Base-by-base conservation (phyloP, 2,113 vertebrate genomes). In the Hyla sarda region DNA sequence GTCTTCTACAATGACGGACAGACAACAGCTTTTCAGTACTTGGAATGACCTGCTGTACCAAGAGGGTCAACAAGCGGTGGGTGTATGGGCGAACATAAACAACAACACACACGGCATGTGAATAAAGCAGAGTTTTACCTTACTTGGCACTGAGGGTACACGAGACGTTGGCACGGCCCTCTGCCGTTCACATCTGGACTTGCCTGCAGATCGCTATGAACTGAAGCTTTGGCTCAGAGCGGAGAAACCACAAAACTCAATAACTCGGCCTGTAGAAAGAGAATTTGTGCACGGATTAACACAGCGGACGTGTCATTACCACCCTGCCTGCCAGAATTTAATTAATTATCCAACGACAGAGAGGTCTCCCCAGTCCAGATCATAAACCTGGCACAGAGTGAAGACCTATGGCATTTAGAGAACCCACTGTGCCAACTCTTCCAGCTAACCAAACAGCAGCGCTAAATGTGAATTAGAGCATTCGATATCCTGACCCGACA, bases 241-340 rank as follows among this genome's bases (percentile, higher is more conserved):
- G 17, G 17, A 56, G 30, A 56, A 78, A 56, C 76, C 76, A 28
- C 50, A 78, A n/a, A 30, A 78, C 25, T 58, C 17, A 78, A 56
- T 25, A 52, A 28, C 16, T 14, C 14, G n/a, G 12, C 28, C 45
- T 50, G 23, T 52, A 41, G 11, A 72, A 34, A 72, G 34, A 41
- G 19, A 12, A 72, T 41, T 10, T 41, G 34, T 3, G 21, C n/a
- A 76, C 10, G 19, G 5, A 48, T 52, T 50, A 76, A n/a, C 73
- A 48, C 23, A n/a, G 47, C 4, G 25, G n/a, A 13, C 50, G 25
- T 12, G 17, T 47, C 72, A 17, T 50, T 76, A 76, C 50, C 73
- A n/a, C 19, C 73, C 47, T 48, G 47, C 37, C 37, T 13, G 9
- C 1, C 60, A 28, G n/a, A 62, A 13, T 3, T n/a, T 3, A 25